Base-by-base conservation (phyloP, 2,888 invertebrate species). In the Drosophila anomalata region DNA sequence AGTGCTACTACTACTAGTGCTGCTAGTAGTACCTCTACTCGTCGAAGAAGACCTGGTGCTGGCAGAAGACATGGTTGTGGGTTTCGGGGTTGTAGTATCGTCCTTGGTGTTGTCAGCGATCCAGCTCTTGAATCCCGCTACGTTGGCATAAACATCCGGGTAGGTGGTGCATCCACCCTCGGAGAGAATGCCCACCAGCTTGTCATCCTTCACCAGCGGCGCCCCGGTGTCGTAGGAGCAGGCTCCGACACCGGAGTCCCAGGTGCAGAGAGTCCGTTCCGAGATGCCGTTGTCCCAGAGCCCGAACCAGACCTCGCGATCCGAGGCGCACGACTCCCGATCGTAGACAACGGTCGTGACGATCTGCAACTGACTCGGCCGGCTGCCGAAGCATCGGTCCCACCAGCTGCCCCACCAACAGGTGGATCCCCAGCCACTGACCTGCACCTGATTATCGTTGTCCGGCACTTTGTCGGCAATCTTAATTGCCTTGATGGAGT, bases 361-460 rank as follows among this genome's bases (percentile, higher is more conserved):
- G 5, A 4, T 9, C 24, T 54, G 65, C 24, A 67, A 17, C 1
- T 17, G 14, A 17, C 29, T 12, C 0, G 61, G 62, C 31, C 29
- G 39, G 29, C 62, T 62, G 48, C 41, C 47, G 9, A 47, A 42
- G 17, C 6, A 41, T 17, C 61, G 12, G 29, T 48, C 47, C 29
- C 22, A 61, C 62, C 61, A 61, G 47, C 61, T 61, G 41, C 17
- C 62, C 62, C 22, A 61, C 62, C 48, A 62, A 24, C 41, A 41
- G 62, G 61, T 65, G 12, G 46, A 53, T 8, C 65, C 67, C 65
- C 65, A 65, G 47, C 65, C 66, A 29, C 46, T 11, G 12, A 65
- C 53, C 31, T 12, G 8, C 2, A n/a, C 41, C 47, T 12, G 22
- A 6, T 14, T 2, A 2, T 0, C 4, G 7, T 41, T 31, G 2